A percentile compares a stretch with the other conserved stretches of the same genome.
Conservation (phyloP, 2,888 invertebrate species). For the Bhutanitis thaidina region DNA sequence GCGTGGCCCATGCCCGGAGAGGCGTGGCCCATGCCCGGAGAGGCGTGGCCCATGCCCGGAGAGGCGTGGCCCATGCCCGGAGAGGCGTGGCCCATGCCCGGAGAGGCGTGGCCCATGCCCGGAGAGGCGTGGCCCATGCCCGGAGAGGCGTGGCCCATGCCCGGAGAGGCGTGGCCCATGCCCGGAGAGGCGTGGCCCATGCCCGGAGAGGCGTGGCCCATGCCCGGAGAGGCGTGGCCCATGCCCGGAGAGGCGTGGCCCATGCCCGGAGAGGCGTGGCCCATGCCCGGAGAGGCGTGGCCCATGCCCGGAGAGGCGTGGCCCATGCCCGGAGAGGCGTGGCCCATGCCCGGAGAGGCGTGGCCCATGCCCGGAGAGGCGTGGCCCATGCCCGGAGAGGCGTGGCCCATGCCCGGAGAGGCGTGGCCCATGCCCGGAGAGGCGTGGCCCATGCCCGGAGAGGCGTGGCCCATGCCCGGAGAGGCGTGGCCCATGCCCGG, state of each 20-base stretch:
- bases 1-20: constrained; percentile 35
- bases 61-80: constrained; percentile 23
- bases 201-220: constrained; percentile 25
- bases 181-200: constrained; percentile 26
- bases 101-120: constrained; percentile 26
- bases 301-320: constrained; percentile 29
- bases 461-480: constrained; percentile 35
- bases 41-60: constrained; percentile 34
- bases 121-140: constrained; percentile 36
- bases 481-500: constrained; percentile 25
- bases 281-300: constrained; percentile 28
- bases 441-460: constrained; percentile 29
- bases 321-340: constrained; percentile 33
- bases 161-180: constrained; percentile 23
- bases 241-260: constrained; percentile 30
- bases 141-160: constrained; percentile 28
- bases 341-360: constrained; percentile 28
- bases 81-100: constrained; percentile 36
- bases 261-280: constrained; percentile 30
- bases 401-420: constrained; percentile 7
- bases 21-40: constrained; percentile 27
- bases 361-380: constrained; percentile 35
- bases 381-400: constrained; percentile 28
- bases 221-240: constrained; percentile 36
- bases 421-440: constrained; percentile 29